phyloP scores from a whole-genome alignment of 1,140 invertebrate genomes.

The Parapsyche elsis region DNA sequence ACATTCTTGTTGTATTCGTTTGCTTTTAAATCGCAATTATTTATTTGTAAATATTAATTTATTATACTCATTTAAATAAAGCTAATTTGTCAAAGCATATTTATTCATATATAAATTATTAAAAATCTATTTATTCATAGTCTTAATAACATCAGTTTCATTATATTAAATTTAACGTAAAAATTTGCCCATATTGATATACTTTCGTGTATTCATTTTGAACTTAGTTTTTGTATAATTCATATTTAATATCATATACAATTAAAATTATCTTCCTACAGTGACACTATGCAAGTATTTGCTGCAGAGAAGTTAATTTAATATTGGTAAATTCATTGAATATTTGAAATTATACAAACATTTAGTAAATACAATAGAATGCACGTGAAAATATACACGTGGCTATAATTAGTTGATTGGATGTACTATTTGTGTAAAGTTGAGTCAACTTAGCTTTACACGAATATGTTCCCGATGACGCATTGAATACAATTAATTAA shows the following conservation, averaged over 20 bases:
- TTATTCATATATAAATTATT: slow-evolving; percentile 31
- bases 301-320: too few species aligned
- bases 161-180: neutral
- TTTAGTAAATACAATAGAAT: neutral
- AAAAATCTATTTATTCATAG: slow-evolving; percentile 29
- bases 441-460: neutral
- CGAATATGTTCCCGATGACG: neutral
- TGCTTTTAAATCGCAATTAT: slow-evolving; percentile 14
- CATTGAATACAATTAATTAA: neutral
- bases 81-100: slow-evolving; percentile 15
- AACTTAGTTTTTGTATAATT: too few species aligned
- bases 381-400: neutral
- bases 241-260: too few species aligned
- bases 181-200: neutral
- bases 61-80: slow-evolving; percentile 36
- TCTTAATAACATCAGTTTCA: slow-evolving; percentile 17
- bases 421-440: slow-evolving; percentile 11
- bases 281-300: too few species aligned
- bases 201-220: neutral
- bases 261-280: too few species aligned
- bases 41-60: slow-evolving; percentile 44
- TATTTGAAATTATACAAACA: neutral
- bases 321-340: too few species aligned
- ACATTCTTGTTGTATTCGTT: slow-evolving; percentile 40
- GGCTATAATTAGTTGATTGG: neutral